Conservation (phyloP, 2,113 vertebrate genomes). For the Crotophaga sulcirostris region DNA sequence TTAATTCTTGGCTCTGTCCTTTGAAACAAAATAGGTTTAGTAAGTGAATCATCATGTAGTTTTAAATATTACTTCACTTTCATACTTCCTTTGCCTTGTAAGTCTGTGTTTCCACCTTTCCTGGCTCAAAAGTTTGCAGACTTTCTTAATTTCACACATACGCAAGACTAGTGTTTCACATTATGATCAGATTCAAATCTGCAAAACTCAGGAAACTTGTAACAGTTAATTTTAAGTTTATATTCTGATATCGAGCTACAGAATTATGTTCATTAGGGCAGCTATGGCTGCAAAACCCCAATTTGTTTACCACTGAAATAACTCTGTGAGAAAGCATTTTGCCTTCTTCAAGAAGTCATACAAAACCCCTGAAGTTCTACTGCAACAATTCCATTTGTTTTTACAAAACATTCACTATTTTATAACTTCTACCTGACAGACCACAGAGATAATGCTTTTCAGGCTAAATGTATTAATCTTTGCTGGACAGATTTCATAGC, state of each 20-base stretch:
- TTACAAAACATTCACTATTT: background rate
- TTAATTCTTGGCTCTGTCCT: background rate
- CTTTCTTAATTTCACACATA: background rate
- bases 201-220: background rate
- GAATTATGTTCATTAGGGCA: background rate
- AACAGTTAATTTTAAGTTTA: background rate
- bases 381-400: background rate
- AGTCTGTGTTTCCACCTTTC: background rate
- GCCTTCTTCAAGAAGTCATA: background rate
- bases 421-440: background rate
- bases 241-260: background rate
- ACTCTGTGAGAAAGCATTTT: background rate
- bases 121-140: background rate
- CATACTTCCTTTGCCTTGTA: background rate
- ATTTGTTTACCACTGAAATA: background rate
- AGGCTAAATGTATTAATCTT: slow-evolving; percentile 7
- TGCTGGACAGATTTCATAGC: slow-evolving; percentile 32
- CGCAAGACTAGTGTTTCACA: background rate
- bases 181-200: background rate
- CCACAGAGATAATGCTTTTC: background rate
- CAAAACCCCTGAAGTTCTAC: background rate
- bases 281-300: background rate
- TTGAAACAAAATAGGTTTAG: background rate
- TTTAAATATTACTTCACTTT: background rate
- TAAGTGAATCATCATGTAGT: background rate